Conservation (phyloP, 2,113 vertebrate genomes). For the Tragelaphus buxtoni region DNA sequence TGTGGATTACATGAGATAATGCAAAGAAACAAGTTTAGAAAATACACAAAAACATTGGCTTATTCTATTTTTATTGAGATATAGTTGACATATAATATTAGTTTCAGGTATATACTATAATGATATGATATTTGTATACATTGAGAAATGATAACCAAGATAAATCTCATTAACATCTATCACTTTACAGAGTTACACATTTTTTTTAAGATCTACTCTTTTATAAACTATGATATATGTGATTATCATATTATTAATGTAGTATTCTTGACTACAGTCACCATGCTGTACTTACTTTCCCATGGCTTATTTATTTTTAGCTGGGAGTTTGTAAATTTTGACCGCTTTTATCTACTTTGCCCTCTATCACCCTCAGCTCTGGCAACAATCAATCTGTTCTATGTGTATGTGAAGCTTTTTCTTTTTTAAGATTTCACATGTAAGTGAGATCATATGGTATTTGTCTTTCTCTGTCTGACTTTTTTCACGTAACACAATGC, state of each 20-base stretch:
- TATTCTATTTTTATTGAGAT: neutral
- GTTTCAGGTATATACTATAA: neutral
- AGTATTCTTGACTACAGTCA: neutral
- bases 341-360: neutral
- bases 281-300: neutral
- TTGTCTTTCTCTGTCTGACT: neutral
- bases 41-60: neutral
- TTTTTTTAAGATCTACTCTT: neutral
- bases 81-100: neutral
- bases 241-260: neutral
- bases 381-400: neutral
- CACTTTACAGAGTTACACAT: neutral
- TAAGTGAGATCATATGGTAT: neutral
- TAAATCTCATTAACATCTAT: neutral
- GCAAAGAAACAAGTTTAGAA: neutral
- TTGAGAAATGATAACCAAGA: neutral
- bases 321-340: neutral
- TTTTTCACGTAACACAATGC: neutral
- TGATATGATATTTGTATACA: neutral
- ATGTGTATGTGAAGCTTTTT: neutral
- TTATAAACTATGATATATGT: neutral
- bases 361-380: fast-evolving
- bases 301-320: neutral
- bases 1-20: neutral
- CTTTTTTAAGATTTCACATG: neutral